Base-by-base conservation (phyloP, 2,888 invertebrate species). In the Myopa tessellatipennis region DNA sequence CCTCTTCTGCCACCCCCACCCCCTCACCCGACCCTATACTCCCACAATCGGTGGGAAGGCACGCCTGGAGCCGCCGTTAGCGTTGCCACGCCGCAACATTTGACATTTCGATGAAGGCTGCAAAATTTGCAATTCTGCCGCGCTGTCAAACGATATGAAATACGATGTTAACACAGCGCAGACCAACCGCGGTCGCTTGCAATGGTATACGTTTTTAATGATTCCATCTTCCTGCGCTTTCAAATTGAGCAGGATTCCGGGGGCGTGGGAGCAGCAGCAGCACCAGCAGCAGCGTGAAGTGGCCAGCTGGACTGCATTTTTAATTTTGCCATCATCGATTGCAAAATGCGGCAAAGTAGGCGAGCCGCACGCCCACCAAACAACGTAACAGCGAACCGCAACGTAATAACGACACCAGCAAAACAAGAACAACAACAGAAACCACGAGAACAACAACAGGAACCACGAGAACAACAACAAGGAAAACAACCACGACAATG, bases 141-240 rank as follows among this genome's bases (percentile, higher is more conserved):
- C n/a, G 63, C 52, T 60, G 67, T 26, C 71, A 70, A 40, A 52
- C 50, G 50, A 38, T 34, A 65, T 74, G 65, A 63, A 74, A 38
- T 38, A 67, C 67, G 74, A 74, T 74, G 45, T 18, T 61, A 34
- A 38, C 63, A 65, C 65, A 18, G 38, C 63, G 12, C 34, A 5
- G 16, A 7, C 63, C 12, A 6, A 18, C 34, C 61, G 1, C 52
- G 10, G 26, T 12, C 16, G n/a, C 38, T 38, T 45, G 18, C 72
- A 2, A 77, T 78, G 45, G 58, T 69, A 73, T 79, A 78, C 77
- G 74, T 52, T 83, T 84, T 81, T 85, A 86, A 86, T 86, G 87
- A 86, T 87, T 86, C 85, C 87, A 86, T 87, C 87, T 87, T 84
- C 82, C 85, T 85, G 65, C 84, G 85, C 83, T 82, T 85, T 85